Base-by-base conservation (phyloP, 2,888 invertebrate genomes). In the Apamea anceps region DNA sequence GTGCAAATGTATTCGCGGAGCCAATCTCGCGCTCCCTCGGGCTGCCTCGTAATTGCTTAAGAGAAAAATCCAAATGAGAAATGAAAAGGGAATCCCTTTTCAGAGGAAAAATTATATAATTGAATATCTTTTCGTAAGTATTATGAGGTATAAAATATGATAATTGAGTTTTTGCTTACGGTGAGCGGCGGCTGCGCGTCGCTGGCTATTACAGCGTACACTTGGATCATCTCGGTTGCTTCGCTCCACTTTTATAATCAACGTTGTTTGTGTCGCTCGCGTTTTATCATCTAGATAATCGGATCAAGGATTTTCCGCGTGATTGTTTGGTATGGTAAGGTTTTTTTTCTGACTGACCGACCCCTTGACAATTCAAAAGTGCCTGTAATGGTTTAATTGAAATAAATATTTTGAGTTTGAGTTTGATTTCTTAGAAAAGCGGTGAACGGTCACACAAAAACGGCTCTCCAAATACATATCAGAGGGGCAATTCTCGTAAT, bases 1-100 rank as follows among this genome's bases (percentile, higher is more conserved):
- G 92, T 92, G 92, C 93, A 93, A 93, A 93, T 93, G 91, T 93
- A 93, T 91, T 91, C 93, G 91, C 90, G 92, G 90, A 94, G 93
- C 94, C 95, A 94, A 95, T 96, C 94, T 93, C 93, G 89, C 93
- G 92, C 90, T 91, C 94, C 96, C 95, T 93, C 93, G 93, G 95
- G 96, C 96, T 91, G 89, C 87, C 92, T 89, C 91, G 94, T 97
- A 96, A 97, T 97, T 96, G 96, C 96, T 96, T 96, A 96, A 96
- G 96, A 96, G 96, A 96, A 96, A 96, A 96, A 97, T 97, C 96
- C 96, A 96, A 96, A 96, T 96, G 96, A 97, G 96, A 97, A 97
- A 96, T 96, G 96, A 96, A 96, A 96, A 96, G 96, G 96, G 96
- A 96, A 94, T 96, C 96, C 95, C 94, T 96, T 95, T 96, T 95